Base-by-base conservation (phyloP, 2,888 invertebrate genomes). In the Dione vanillae region DNA sequence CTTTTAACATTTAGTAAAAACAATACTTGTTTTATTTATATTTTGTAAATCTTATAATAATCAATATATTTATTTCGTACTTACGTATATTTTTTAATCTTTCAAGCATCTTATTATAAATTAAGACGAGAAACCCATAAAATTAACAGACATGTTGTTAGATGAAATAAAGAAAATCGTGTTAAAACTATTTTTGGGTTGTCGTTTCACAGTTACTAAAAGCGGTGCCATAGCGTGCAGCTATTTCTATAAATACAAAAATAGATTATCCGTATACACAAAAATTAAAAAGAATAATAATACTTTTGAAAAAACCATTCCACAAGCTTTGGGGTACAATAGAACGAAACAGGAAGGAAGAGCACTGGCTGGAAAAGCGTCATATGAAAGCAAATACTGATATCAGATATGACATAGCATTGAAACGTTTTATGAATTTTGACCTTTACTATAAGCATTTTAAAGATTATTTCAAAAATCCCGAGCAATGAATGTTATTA, bases 401-500 rank as follows among this genome's bases (percentile, higher is more conserved):
- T 45, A 52, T 41, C 16, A 52, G 65, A 64, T 65, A 43, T 43
- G 59, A 71, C 20, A 49, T 68, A 56, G 52, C 56, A 51, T 37
- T 66, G 14, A 45, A 59, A 41, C 35, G 14, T 12, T 61, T 20
- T 19, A 71, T 73, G 71, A 72, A 79, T 75, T 70, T 74, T 70
- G 73, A 73, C 75, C 75, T 76, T 74, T 77, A 76, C 73, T 62
- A 9, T 47, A 67, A 71, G 52, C 54, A 69, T 58, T 74, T 77
- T 77, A 78, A 73, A 77, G 73, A 52, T 67, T 68, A 75, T 70
- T 74, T 74, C 70, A 70, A 69, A 40, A 56, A 65, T 37, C 65
- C 51, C 37, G n/a, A 64, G 73, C 71, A 73, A 76, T 61, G 67
- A 62, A 73, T 75, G 72, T 74, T 62, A 76, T 74, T 78, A 78